Base-by-base conservation (phyloP, 2,888 invertebrate genomes). In the Lagria hirta region DNA sequence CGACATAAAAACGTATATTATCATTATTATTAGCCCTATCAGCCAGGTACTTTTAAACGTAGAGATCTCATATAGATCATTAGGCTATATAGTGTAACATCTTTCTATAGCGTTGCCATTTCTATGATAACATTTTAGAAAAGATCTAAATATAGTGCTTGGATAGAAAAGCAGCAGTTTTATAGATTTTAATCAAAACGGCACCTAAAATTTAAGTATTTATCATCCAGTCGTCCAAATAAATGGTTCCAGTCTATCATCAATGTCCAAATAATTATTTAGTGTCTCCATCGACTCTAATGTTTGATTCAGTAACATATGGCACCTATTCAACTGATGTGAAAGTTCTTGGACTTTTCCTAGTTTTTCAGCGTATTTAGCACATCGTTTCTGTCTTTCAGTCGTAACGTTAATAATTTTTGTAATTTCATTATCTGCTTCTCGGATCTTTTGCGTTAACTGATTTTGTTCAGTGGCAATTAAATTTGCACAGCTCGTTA, bases 161-260 rank as follows among this genome's bases (percentile, higher is more conserved):
- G n/a, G n/a, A n/a, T n/a, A n/a, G n/a, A 18, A 18, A 18, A 6
- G 18, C 5, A 18, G 4, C 18, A 6, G n/a, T 21, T 3, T 21
- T 4, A 21, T n/a, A 10, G n/a, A 21, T 8, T 10, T 21, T 2
- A 21, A 21, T 2, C n/a, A n/a, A 21, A 2, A 2, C 2, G 2
- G n/a, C 21, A 4, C 2, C n/a, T n/a, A n/a, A n/a, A n/a, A n/a
- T n/a, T n/a, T n/a, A n/a, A n/a, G n/a, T 26, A 28, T 21, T 17
- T 57, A 53, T 70, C 68, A 73, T 65, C 86, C 84, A 6, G 86
- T 85, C n/a, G 84, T 87, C 92, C 91, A 92, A 0, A 88, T 83
- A 64, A 95, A 94, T 0, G 93, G 89, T 64, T 93, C 90, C 22
- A 96, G 71, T 7, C 90, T 79, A 55, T 91, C 88, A 10, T 86